A percentile compares a stretch with the other conserved stretches of the same genome.
Conservation (phyloP, 2,888 invertebrate species). For the Aproaerema taeniolella region DNA sequence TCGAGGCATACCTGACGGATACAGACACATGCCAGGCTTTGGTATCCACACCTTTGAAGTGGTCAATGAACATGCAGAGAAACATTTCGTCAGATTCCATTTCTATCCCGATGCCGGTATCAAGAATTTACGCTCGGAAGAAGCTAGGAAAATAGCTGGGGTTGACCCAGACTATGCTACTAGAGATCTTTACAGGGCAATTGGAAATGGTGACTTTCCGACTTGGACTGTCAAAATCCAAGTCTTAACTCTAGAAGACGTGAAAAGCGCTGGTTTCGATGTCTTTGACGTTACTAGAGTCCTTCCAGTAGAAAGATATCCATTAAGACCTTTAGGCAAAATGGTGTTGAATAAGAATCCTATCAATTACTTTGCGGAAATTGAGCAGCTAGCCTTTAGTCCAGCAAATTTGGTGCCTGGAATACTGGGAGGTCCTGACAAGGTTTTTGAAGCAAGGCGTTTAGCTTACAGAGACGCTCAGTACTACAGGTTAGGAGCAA, state of each 20-base stretch:
- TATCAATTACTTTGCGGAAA: conserved; percentile 90
- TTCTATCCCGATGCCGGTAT: conserved; percentile 92
- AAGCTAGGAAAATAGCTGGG: conserved; percentile 80
- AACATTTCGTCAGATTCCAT: conserved; percentile 91
- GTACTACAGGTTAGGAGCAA: conserved; percentile 86
- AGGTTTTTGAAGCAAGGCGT: conserved; percentile 88
- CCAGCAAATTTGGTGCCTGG: conserved; percentile 92
- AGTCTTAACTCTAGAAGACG: conserved; percentile 88
- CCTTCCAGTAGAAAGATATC: conserved; percentile 85
- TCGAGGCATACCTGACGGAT: conserved; percentile 93
- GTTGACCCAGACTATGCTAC: conserved; percentile 90
- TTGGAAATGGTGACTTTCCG: conserved; percentile 82
- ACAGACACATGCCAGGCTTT: conserved; percentile 94
- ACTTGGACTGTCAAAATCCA: conserved; percentile 88
- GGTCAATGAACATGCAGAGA: conserved; percentile 82
- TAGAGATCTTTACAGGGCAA: conserved; percentile 90
- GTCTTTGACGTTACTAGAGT: conserved; percentile 94
- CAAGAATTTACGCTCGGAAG: conserved; percentile 81
- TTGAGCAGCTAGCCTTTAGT: conserved; percentile 91
- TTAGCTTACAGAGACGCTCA: conserved; percentile 93
- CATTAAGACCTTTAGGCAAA: conserved; percentile 88
- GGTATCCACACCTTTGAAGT: conserved; percentile 94
- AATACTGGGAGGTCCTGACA: conserved; percentile 91
- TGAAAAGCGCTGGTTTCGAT: conserved; percentile 85
- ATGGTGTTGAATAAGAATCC: conserved; percentile 90